These are phyloP conservation scores for Erpornis zantholeuca DNA, from an alignment of 2,113 vertebrate genomes.

Conservation along the genomic window DNA sequence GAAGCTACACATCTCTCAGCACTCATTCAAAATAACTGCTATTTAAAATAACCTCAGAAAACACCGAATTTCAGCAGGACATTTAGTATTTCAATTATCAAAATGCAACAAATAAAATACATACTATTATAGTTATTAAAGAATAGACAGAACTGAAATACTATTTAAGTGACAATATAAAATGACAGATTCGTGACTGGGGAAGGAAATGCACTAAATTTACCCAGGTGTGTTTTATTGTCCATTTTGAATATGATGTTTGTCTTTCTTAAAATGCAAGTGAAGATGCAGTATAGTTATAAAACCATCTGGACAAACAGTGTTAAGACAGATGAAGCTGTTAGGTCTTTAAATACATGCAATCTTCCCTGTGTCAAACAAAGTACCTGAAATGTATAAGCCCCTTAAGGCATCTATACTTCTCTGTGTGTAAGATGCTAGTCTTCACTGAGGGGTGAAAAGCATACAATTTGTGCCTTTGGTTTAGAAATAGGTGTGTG, in stretches of 20 bases:
- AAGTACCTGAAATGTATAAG: neutral
- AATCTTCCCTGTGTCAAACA: neutral
- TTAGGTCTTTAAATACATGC: neutral
- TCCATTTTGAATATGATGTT: neutral
- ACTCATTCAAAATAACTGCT: neutral
- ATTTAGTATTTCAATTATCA: neutral
- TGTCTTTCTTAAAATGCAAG: slow-evolving; percentile 9
- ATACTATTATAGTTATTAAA: neutral
- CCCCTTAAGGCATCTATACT: neutral
- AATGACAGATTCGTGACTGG: neutral
- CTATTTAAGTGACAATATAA: neutral
- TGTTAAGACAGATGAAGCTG: neutral
- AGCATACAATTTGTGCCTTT: neutral
- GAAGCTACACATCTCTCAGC: neutral
- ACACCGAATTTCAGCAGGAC: neutral
- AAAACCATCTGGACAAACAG: neutral
- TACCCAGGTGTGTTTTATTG: neutral
- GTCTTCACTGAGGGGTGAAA: neutral
- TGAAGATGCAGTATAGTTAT: neutral
- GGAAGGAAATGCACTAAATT: neutral
- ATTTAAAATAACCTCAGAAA: neutral
- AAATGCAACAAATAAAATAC: neutral
- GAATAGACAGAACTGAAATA: neutral
- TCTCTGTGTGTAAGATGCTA: neutral
- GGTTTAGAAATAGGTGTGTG: neutral